A percentile compares a stretch with the other conserved stretches of the same genome.
These are phyloP conservation scores for Fringilla coelebs DNA, from an alignment of 2,797 vertebrate genomes.

Conservation along the genomic window DNA sequence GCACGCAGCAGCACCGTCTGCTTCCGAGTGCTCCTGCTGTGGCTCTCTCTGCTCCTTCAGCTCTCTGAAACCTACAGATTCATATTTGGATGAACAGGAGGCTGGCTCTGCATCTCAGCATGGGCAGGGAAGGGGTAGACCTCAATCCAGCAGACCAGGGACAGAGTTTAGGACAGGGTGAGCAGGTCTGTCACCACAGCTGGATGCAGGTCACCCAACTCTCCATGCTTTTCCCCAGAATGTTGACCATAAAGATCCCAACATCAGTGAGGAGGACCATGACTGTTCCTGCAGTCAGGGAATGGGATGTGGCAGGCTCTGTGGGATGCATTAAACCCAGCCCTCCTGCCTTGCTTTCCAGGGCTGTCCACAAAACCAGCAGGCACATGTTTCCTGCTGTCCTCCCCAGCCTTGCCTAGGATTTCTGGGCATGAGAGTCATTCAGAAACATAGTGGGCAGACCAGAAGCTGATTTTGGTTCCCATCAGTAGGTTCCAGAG, in stretches of 20 bases:
- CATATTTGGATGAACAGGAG: neutral
- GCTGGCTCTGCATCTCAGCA: neutral
- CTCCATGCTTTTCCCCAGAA: neutral
- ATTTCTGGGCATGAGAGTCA: neutral
- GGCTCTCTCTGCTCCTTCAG: neutral
- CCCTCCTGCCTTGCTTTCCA: neutral
- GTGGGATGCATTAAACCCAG: rapidly evolving
- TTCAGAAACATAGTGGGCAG: neutral
- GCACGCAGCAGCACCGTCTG: neutral
- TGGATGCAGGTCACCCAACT: rapidly evolving
- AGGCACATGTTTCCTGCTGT: neutral
- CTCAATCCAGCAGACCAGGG: neutral
- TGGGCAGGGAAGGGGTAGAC: neutral
- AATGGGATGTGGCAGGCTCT: neutral
- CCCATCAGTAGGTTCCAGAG: neutral
- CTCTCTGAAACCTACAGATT: neutral
- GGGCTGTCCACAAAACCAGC: neutral
- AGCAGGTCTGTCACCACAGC: rapidly evolving
- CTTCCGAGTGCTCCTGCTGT: neutral
- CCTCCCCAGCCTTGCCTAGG: neutral
- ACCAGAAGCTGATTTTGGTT: neutral
- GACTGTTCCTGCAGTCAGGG: neutral
- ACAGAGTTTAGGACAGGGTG: neutral
- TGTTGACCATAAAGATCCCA: neutral
- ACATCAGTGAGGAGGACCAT: neutral